phyloP scores from a whole-genome alignment of 2,888 invertebrate genomes.

The Sarcophaga subvicina region DNA sequence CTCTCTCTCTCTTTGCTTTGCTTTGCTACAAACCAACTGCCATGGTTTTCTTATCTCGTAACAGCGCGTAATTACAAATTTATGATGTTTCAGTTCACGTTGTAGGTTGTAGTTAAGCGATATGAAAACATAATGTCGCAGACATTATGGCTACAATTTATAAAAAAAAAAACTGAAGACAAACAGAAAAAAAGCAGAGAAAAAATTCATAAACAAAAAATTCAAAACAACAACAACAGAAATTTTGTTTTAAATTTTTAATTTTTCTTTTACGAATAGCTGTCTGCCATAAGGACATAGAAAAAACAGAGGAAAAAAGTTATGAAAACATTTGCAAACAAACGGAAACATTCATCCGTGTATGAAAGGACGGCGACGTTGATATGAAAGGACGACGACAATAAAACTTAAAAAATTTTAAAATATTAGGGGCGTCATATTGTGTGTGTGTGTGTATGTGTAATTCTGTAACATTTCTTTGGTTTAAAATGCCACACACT shows the following conservation, averaged over 20 bases:
- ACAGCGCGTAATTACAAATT: background rate
- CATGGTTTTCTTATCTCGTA: background rate
- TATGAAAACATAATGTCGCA: slow-evolving; percentile 10
- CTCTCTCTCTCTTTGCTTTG: too few species aligned
- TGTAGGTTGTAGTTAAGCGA: background rate
- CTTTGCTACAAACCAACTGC: background rate
- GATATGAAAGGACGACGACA: background rate
- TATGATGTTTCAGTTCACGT: background rate
- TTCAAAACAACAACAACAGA: slow-evolving; percentile 19
- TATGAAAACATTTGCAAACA: background rate
- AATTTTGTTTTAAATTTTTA: slow-evolving; percentile 28
- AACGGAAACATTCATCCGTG: background rate
- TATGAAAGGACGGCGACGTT: background rate
- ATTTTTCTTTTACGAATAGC: background rate
- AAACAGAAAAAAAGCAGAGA: background rate
- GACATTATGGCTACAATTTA: slow-evolving; percentile 10
- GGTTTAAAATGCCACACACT: background rate
- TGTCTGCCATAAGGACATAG: background rate
- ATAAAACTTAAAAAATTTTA: slow-evolving; percentile 37
- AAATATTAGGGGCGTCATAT: slow-evolving; percentile 44
- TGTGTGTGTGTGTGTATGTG: background rate
- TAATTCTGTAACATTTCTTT: slow-evolving; percentile 34
- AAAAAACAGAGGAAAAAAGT: background rate
- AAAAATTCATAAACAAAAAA: background rate
- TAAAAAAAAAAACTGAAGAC: background rate